Percentiles rank a stretch among this genome's conserved stretches.
Conservation (phyloP, 2,113 vertebrate species). For the Castor canadensis region DNA sequence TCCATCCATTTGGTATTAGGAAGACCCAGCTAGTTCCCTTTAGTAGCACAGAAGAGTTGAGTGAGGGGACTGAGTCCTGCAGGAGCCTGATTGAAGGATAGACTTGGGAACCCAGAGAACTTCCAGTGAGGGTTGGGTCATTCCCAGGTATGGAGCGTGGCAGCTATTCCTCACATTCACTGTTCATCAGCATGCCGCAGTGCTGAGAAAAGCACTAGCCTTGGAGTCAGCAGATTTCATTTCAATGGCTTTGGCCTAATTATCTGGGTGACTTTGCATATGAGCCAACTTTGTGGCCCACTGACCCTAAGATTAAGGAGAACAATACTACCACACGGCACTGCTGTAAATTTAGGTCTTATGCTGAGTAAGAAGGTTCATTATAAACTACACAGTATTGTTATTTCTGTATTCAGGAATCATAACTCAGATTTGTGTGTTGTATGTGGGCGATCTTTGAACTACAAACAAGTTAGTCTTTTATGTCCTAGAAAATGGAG, state of each 20-base stretch:
- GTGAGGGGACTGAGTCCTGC: background rate
- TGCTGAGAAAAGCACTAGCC: background rate
- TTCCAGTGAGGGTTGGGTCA: background rate
- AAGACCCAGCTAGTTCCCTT: background rate
- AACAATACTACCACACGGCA: background rate
- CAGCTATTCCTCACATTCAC: background rate
- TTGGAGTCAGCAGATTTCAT: background rate
- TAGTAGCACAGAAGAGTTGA: background rate
- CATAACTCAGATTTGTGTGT: background rate
- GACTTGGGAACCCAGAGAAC: background rate
- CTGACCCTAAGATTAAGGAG: slow-evolving; percentile 30
- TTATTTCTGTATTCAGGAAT: slow-evolving; percentile 22
- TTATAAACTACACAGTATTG: background rate
- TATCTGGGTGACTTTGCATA: background rate
- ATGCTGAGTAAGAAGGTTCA: background rate
- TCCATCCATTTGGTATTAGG: background rate
- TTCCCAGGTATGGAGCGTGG: background rate
- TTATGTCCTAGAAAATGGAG: background rate
- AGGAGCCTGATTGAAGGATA: background rate
- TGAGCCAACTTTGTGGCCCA: background rate
- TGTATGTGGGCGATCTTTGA: background rate
- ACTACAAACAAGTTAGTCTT: background rate
- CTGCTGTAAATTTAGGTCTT: slow-evolving; percentile 14
- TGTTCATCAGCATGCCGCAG: background rate
- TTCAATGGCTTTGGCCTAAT: background rate